Evolutionary conservation across 2,113 vertebrate species (phyloP).

Genomic region (Epinephelus moara): DNA sequence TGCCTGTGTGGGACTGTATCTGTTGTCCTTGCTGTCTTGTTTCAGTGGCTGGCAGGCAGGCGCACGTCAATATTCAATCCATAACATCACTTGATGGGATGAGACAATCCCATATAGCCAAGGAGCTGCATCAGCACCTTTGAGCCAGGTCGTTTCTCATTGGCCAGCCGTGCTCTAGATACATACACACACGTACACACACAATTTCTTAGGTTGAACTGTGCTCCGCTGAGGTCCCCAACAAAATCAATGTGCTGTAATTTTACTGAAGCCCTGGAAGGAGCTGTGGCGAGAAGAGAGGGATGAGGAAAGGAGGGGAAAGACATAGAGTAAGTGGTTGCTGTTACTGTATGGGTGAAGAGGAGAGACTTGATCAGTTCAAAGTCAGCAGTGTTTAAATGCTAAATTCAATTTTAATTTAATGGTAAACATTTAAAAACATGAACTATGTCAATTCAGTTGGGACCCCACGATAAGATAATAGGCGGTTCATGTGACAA

Average conservation of each 20-base stretch:
- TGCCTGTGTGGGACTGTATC: not conserved
- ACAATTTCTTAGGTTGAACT: not conserved
- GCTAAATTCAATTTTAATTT: not conserved
- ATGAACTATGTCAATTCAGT: not conserved
- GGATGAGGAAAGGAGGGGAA: not conserved
- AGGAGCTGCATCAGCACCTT: constrained; percentile 15
- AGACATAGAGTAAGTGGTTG: constrained; percentile 5
- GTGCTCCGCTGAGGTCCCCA: not conserved
- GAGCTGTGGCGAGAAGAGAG: not conserved
- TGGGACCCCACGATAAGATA: not conserved
- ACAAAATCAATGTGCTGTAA: constrained; percentile 69
- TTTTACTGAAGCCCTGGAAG: constrained; percentile 54
- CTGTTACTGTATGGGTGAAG: not conserved
- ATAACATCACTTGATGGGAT: constrained; percentile 5
- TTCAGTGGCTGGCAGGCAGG: not conserved
- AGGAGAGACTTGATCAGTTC: not conserved
- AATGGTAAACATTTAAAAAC: not conserved
- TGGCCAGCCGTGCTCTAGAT: not conserved
- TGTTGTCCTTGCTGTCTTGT: not conserved
- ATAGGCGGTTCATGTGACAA: not conserved
- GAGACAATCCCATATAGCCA: constrained; percentile 8
- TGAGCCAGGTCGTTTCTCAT: not conserved
- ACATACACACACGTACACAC: constrained; percentile 17
- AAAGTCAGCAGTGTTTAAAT: not conserved
- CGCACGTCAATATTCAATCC: constrained; percentile 3